Percentiles rank a stretch among this genome's conserved stretches.
These are phyloP conservation scores for Gymnarchus niloticus DNA, from an alignment of 2,113 vertebrate genomes.

Conservation along the genomic window DNA sequence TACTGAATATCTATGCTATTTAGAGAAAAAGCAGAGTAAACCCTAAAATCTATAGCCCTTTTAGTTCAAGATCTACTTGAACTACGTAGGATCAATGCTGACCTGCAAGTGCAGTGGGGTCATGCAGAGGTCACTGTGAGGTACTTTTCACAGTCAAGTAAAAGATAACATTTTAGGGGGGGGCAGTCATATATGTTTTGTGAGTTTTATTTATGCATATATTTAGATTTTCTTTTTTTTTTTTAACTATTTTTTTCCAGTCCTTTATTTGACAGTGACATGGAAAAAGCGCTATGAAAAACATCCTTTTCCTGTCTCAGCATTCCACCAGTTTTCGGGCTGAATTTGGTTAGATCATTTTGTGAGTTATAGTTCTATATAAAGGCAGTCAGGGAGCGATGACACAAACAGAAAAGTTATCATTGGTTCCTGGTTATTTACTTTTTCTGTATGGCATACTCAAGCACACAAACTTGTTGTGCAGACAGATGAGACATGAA, in stretches of 20 bases:
- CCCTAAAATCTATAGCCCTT: neutral
- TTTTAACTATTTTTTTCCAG: no score
- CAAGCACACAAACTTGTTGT: no score
- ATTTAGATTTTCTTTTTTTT: neutral
- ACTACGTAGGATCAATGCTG: neutral
- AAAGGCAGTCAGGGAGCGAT: no score
- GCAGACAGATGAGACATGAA: no score
- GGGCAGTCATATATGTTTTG: neutral
- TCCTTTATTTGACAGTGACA: neutral
- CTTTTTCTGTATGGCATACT: no score
- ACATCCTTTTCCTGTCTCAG: neutral
- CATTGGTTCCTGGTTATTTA: no score
- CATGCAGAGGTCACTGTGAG: neutral
- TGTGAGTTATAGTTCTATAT: no score
- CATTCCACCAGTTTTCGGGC: neutral
- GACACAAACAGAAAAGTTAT: no score
- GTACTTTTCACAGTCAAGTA: neutral
- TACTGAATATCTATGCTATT: constrained; percentile 1
- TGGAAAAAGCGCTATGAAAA: neutral
- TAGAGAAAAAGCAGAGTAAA: neutral
- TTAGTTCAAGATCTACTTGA: neutral
- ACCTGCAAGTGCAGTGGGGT: neutral
- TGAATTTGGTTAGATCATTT: neutral
- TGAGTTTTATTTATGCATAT: neutral
- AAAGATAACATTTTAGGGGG: neutral